Evolutionary conservation across 2,797 vertebrate genomes (phyloP), one percentile per base, ranked within the genome.

Genomic region (Craterocephalus amniculus): DNA sequence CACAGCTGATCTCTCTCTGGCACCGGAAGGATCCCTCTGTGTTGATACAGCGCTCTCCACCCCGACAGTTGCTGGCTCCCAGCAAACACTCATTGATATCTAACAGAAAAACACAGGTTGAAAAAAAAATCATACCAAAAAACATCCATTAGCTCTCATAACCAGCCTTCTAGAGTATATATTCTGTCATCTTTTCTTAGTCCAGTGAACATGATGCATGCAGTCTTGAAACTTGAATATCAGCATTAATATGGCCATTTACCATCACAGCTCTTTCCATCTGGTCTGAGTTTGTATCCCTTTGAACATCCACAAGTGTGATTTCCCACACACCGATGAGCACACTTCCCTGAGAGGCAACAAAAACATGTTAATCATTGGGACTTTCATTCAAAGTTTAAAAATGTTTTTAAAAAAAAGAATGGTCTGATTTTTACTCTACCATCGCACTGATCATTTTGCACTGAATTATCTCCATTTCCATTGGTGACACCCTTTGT

Each of bases 61-160:
- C 83, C 4, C 93, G 95, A 81, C 98, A 99, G 81, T 85, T 94
- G 83, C 96, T 95, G 22, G 89, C 74, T 16, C 95, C 95, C 34
- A 94, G 89, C 89, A 99, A 91, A 62, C 98, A 99, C 63, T 99
- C 98, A 0, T 99, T 99, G 69, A 97, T 93, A 74, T 99, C 98
- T 99, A 84, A 26, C 14, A 49, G 7, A 55, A 31, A 3, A 63
- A 29, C 12, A 26, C 13, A 54, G 0, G 7, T 5, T 43, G 13
- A 4, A 0, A 27, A 56, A 11, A 16, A 40, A 32, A 10, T 29
- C 2, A 27, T 8, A 3, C 9, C 27, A n/a, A 1, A 20, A 20
- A 8, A 16, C 4, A 4, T 12, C 6, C 4, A 22, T 57, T 1
- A 49, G 2, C n/a, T 24, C 45, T 49, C 20, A 49, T 6, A 27